phyloP scores from a whole-genome alignment of 64 coral and sea anemone genomes.

The Catalaphyllia jardinei region DNA sequence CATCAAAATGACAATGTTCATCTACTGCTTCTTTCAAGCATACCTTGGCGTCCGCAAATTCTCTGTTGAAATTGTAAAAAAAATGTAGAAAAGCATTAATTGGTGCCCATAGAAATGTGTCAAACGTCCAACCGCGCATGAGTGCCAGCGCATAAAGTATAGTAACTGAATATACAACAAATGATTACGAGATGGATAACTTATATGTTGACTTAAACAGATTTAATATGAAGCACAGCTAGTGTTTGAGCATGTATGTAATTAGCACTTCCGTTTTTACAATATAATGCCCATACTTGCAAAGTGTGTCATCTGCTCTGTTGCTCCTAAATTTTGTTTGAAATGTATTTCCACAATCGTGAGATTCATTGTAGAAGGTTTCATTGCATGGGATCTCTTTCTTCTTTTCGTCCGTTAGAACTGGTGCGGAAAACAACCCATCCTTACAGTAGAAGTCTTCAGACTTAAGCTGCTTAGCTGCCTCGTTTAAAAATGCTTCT shows the following conservation, averaged over 20 bases:
- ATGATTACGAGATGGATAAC: too few species aligned
- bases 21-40: constrained; percentile 22
- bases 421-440: constrained; percentile 19
- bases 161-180: too few species aligned
- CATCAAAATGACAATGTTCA: constrained; percentile 16
- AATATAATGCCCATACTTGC: background rate
- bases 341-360: constrained; percentile 9
- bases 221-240: background rate
- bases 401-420: constrained; percentile 30
- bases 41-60: constrained; percentile 12
- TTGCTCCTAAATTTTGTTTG: constrained; percentile 32
- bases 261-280: background rate
- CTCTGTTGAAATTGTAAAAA: background rate
- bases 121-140: too few species aligned
- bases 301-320: constrained; percentile 17
- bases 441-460: constrained; percentile 36
- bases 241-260: background rate
- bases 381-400: constrained; percentile 36
- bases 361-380: constrained; percentile 5
- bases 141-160: too few species aligned
- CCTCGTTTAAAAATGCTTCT: constrained; percentile 36
- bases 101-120: too few species aligned
- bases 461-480: constrained; percentile 20
- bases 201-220: too few species aligned
- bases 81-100: background rate